Evolutionary conservation across 2,888 invertebrate species (phyloP), one percentile per base, ranked within the genome.

Genomic region (Drosophila percnosoma): DNA sequence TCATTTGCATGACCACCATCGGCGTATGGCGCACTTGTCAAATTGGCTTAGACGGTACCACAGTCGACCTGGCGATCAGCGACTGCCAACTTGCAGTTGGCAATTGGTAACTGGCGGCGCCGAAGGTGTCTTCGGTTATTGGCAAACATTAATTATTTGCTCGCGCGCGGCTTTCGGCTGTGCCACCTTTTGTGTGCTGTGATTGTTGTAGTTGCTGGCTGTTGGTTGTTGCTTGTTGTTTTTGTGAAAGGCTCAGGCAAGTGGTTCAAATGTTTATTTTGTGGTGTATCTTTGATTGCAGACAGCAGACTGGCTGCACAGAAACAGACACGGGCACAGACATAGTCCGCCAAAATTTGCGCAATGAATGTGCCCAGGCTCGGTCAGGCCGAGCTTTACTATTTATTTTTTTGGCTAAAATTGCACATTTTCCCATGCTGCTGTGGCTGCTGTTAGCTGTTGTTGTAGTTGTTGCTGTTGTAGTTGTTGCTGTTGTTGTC

Each of bases 341-440:
- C 73, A 60, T 29, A 29, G 55, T 55, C 67, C 51, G 65, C 57
- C 57, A 57, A 40, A 75, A 55, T 87, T 88, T 88, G 87, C 87
- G 88, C 87, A 87, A 88, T 83, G 75, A 83, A 82, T 87, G 78
- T 74, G 72, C 77, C 77, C 87, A 76, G 85, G 86, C 80, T 83
- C 83, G 83, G 83, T 82, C 83, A 85, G 84, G 79, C 67, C 60
- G 42, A 69, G 63, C 54, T 60, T 87, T 87, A 77, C 82, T 83
- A 86, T 84, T 87, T 84, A 83, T 81, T 89, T 87, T 81, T 87
- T 80, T 83, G 87, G 84, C 87, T 80, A 87, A 91, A 91, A 91
- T 90, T 91, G 90, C 91, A 91, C 88, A 90, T 89, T 91, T 91
- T 91, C 91, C 91, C 91, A 91, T 90, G 90, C 80, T 80, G 83